A percentile compares a stretch with the other conserved stretches of the same genome.
phyloP scores from a whole-genome alignment of 2,113 vertebrate genomes.

The rat (Rattus norvegicus) region DNA sequence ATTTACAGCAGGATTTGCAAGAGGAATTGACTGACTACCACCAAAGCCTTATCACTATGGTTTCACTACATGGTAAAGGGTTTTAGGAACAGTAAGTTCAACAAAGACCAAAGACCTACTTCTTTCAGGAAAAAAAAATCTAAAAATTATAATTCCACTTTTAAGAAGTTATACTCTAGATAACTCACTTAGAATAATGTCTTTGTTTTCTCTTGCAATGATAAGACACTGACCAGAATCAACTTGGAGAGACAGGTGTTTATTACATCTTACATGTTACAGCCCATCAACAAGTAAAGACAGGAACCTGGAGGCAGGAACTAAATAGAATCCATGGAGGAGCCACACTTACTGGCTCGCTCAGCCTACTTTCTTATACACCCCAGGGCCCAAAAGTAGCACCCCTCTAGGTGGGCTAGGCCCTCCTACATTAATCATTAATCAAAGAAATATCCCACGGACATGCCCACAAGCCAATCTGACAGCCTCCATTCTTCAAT shows the following conservation, averaged over 20 bases:
- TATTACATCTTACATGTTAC: neutral
- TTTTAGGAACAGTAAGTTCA: neutral
- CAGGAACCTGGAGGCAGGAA: neutral
- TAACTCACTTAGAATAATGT: conserved; percentile 17
- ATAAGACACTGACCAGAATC: neutral
- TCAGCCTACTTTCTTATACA: neutral
- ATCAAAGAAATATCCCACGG: neutral
- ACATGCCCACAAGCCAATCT: neutral
- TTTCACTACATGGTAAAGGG: neutral
- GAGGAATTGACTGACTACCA: neutral
- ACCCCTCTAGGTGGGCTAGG: neutral
- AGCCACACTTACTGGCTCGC: too few species aligned
- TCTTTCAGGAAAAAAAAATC: neutral
- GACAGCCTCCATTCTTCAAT: too few species aligned
- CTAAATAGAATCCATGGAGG: too few species aligned
- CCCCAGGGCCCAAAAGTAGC: neutral
- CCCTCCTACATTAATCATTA: too few species aligned
- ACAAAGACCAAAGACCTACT: neutral
- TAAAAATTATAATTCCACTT: conserved; percentile 13
- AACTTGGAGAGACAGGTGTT: neutral
- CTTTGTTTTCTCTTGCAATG: neutral
- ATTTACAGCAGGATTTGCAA: conserved; percentile 2
- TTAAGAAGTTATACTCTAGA: neutral
- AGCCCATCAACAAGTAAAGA: neutral
- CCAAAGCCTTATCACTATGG: neutral